Evolutionary conservation across 1,140 invertebrate species (phyloP), one percentile per base, ranked within the genome.

Genomic region (Babylonia areolata): DNA sequence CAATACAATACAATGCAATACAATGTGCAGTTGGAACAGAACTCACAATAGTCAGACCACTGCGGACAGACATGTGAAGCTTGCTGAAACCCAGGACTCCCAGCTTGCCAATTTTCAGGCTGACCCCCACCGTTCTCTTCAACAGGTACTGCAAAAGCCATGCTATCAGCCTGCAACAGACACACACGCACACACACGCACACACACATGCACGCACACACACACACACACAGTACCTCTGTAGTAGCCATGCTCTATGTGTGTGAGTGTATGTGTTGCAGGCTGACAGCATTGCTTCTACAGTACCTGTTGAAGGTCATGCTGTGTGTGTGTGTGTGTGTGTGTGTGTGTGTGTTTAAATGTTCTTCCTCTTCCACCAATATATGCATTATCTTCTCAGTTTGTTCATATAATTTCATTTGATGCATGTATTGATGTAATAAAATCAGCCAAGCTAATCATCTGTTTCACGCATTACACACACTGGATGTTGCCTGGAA

Each of bases 291-390:
- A 88, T 95, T 95, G 92, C 89, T 96, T n/a, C 91, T 96, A 82
- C 95, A 96, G 92, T 97, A 96, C 96, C 91, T 96, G 28, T 96
- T 96, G 40, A 96, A 96, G 93, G n/a, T n/a, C n/a, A n/a, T n/a
- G n/a, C n/a, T n/a, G n/a, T n/a, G n/a, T n/a, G n/a, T n/a, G n/a
- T n/a, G n/a, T n/a, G n/a, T n/a, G n/a, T n/a, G n/a, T n/a, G n/a
- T n/a, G n/a, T n/a, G n/a, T n/a, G n/a, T n/a, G n/a, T n/a, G n/a
- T n/a, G n/a, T n/a, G n/a, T n/a, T n/a, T n/a, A n/a, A n/a, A n/a
- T n/a, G n/a, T n/a, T n/a, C n/a, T n/a, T n/a, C n/a, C n/a, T n/a
- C n/a, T n/a, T n/a, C n/a, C n/a, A n/a, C 46, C 46, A 3, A 51
- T 51, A 2, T 51, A 12, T 51, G 46, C 46, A 51, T 51, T 0